Conservation (phyloP, 2,797 vertebrate genomes). For the Halcyon leucocephala region DNA sequence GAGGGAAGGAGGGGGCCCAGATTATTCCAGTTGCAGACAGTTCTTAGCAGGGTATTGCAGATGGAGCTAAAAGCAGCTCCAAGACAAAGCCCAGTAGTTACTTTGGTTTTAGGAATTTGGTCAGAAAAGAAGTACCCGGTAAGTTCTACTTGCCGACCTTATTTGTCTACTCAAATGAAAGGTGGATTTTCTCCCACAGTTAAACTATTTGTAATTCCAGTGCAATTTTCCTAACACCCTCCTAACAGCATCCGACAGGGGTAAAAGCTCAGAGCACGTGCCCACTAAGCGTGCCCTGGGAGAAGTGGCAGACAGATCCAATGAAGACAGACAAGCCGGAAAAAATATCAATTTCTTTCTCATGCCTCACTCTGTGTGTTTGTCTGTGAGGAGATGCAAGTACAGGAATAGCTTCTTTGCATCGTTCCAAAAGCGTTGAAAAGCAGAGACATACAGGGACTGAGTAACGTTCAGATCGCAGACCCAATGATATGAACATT, state of each 20-base stretch:
- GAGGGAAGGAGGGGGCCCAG: slow-evolving; percentile 35
- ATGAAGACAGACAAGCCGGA: rapidly evolving
- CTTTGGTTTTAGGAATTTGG: neutral
- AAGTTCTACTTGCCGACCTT: neutral
- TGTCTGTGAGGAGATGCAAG: neutral
- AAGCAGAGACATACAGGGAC: neutral
- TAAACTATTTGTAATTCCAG: neutral
- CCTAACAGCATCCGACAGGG: neutral
- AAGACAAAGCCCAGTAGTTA: neutral
- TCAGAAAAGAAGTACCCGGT: neutral
- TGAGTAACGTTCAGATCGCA: rapidly evolving
- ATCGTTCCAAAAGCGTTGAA: neutral
- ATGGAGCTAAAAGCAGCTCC: neutral
- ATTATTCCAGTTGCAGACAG: neutral
- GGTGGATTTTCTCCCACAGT: neutral
- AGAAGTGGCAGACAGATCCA: neutral
- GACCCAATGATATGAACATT: neutral
- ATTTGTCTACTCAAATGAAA: neutral
- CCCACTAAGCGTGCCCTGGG: neutral
- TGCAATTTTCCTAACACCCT: neutral
- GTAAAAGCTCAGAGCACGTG: neutral
- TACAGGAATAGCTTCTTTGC: neutral
- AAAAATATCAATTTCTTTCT: neutral
- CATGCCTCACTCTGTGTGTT: neutral
- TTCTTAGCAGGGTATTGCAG: slow-evolving; percentile 18